These are phyloP conservation scores for Gobionotothen gibberifrons DNA, from an alignment of 2,797 vertebrate species.

Conservation along the genomic window DNA sequence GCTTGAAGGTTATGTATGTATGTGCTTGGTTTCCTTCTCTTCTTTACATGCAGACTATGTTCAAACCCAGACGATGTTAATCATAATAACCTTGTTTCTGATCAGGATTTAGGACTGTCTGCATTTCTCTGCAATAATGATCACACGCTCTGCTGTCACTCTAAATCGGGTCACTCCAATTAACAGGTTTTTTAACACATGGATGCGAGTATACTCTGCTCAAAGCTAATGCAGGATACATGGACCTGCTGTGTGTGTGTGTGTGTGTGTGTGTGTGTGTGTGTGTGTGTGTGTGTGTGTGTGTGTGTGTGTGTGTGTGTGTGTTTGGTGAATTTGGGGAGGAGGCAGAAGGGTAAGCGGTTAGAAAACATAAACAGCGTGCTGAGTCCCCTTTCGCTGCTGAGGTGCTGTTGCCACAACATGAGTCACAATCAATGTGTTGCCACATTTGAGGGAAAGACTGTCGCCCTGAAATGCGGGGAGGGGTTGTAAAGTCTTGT, in stretches of 20 bases:
- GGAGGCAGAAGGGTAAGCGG: slow-evolving; percentile 11
- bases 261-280: slow-evolving; percentile 18
- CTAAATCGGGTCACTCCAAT: slow-evolving; percentile 55
- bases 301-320: slow-evolving; percentile 11
- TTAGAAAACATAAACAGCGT: slow-evolving; percentile 53
- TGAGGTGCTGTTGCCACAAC: slow-evolving; percentile 57
- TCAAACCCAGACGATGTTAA: background rate
- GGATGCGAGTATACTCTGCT: slow-evolving; percentile 33
- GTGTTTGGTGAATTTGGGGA: background rate
- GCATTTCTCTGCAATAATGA: slow-evolving; percentile 37
- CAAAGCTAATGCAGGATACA: slow-evolving; percentile 28
- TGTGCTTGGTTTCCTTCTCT: background rate
- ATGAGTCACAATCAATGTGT: slow-evolving; percentile 67
- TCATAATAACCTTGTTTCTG: slow-evolving; percentile 8
- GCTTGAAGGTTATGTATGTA: slow-evolving; percentile 7
- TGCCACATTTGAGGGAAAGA: slow-evolving; percentile 48
- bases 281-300: slow-evolving; percentile 16
- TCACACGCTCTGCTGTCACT: slow-evolving; percentile 35
- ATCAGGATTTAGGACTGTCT: background rate
- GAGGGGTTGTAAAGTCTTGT: background rate
- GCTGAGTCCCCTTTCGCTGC: slow-evolving; percentile 61
- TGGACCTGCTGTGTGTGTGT: slow-evolving; percentile 31
- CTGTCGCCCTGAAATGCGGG: background rate
- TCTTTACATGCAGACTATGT: background rate
- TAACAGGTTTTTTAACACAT: slow-evolving; percentile 48